A percentile compares a stretch with the other conserved stretches of the same genome.
These are phyloP conservation scores for Drosophila nannoptera DNA, from an alignment of 1,140 invertebrate species.

Conservation along the genomic window DNA sequence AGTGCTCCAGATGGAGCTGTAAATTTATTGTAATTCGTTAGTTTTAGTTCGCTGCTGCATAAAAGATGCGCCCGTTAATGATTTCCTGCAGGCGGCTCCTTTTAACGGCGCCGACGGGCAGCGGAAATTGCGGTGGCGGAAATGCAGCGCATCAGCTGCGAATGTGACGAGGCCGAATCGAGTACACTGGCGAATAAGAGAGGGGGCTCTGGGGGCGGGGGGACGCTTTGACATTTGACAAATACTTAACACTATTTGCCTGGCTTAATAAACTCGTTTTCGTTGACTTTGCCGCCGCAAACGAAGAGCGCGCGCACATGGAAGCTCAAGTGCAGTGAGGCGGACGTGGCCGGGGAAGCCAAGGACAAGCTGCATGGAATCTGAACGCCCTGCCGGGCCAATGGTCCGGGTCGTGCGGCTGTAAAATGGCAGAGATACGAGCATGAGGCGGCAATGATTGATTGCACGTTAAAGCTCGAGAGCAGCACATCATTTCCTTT, in stretches of 20 bases:
- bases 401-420: slow-evolving; percentile 12
- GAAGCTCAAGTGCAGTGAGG: neutral
- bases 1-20: no score
- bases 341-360: neutral
- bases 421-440: slow-evolving; percentile 43
- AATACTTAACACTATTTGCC: slow-evolving; percentile 75
- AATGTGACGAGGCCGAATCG: slow-evolving; percentile 24
- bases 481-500: slow-evolving; percentile 75
- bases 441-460: slow-evolving; percentile 57
- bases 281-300: slow-evolving; percentile 64
- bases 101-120: slow-evolving; percentile 2
- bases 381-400: neutral
- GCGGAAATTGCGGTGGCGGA: slow-evolving; percentile 48
- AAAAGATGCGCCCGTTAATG: slow-evolving; percentile 21
- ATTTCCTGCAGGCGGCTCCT: slow-evolving; percentile 2
- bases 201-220: neutral
- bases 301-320: neutral
- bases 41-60: slow-evolving; percentile 3
- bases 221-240: slow-evolving; percentile 64
- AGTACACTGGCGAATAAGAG: slow-evolving; percentile 1
- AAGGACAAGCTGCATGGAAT: slow-evolving; percentile 1
- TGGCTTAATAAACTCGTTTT: slow-evolving; percentile 73
- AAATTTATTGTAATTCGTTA: neutral
- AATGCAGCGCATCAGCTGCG: slow-evolving; percentile 28
- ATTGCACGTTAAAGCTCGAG: slow-evolving; percentile 71